These are phyloP conservation scores for Myrmecophaga tridactyla DNA, from an alignment of 2,113 vertebrate species.

Conservation along the genomic window DNA sequence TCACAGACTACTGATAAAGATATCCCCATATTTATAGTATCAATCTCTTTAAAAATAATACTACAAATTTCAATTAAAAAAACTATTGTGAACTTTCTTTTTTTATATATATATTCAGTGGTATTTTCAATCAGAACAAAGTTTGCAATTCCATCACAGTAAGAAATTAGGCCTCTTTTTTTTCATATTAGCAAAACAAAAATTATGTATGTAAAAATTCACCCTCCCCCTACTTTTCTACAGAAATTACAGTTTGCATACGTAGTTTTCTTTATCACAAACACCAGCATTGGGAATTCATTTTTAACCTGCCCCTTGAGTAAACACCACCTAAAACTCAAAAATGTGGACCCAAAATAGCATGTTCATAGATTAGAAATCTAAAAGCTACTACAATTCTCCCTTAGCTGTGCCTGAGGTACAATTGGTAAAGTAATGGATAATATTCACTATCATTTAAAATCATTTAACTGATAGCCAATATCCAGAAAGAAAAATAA, in stretches of 20 bases:
- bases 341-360: neutral
- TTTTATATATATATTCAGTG: slow-evolving; percentile 97
- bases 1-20: slow-evolving; percentile 86
- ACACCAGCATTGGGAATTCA: slow-evolving; percentile 79
- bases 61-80: slow-evolving; percentile 83
- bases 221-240: slow-evolving; percentile 66
- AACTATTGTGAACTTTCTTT: slow-evolving; percentile 85
- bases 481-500: neutral
- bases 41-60: slow-evolving; percentile 87
- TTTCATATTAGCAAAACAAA: slow-evolving; percentile 89
- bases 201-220: slow-evolving; percentile 66
- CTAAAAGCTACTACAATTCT: neutral
- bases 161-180: slow-evolving; percentile 95
- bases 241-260: slow-evolving; percentile 76
- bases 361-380: neutral
- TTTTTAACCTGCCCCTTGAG: slow-evolving; percentile 29
- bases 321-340: slow-evolving; percentile 43
- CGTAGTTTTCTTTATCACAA: slow-evolving; percentile 62
- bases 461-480: neutral
- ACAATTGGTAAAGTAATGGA: neutral
- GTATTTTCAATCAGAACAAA: slow-evolving; percentile 87
- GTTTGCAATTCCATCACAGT: slow-evolving; percentile 90
- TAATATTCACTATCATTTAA: slow-evolving; percentile 8
- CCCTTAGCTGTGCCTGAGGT: neutral
- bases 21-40: slow-evolving; percentile 87